Evolutionary conservation across 2,113 vertebrate genomes (phyloP), one percentile per base, ranked within the genome.

Genomic region (Pachypanchax playfairii): DNA sequence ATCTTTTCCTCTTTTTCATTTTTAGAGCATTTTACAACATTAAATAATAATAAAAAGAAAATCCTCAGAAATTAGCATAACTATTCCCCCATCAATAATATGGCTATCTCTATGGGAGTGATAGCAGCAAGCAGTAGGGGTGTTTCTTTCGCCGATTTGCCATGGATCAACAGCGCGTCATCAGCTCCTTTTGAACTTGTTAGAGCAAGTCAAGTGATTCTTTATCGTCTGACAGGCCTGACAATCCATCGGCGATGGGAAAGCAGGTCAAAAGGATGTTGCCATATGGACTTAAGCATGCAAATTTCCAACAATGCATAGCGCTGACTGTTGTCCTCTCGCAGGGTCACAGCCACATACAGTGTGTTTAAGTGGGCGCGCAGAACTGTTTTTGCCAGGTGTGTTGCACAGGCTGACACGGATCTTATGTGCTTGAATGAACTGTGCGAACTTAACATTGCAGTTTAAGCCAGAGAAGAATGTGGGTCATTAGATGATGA

Each of bases 171-270:
- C 93, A 90, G 93, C 94, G 94, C 94, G 93, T 94, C 93, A 94
- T 96, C 94, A 90, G 93, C 91, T 92, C 93, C 95, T 97, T 97
- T 96, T 96, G 95, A 96, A 95, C 94, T 94, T 94, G 94, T 94
- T 95, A 94, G 93, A 97, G 93, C 94, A 95, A 96, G 95, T 98
- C 94, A 96, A 96, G 94, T 95, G 94, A 97, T 95, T 97, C 94
- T 97, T 98, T 95, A 93, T 94, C 94, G 93, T 78, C 91, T 98
- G 96, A 97, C 95, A 96, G 94, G 84, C 92, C 84, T 91, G 92
- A 98, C 95, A 98, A 98, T 95, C 94, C 94, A 87, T 91, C 83
- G 72, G 93, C 92, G 93, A 93, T 93, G 94, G 93, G 93, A 93
- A 95, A 95, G 93, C 94, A 95, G 93, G 95, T 95, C 93, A 89